Evolutionary conservation across 2,888 invertebrate genomes (phyloP), one percentile per base, ranked within the genome.

Genomic region (Drosophila neotestacea): DNA sequence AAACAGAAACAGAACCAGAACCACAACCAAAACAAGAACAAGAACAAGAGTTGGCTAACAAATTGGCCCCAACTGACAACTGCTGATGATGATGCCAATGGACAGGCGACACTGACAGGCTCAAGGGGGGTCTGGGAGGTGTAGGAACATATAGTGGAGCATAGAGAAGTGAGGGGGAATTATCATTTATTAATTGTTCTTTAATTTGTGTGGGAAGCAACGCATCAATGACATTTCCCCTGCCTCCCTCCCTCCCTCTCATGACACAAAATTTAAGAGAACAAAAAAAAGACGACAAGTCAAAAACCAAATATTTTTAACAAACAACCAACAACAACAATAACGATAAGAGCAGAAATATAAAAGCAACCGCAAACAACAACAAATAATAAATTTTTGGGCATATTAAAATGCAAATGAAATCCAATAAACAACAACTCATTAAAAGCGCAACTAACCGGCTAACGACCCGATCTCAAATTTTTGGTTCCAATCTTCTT

Each of bases 151-250:
- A 6, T 9, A 50, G 42, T 28, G 44, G 9, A 16, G 11, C 22
- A 16, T 4, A 16, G 39, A 1, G 30, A 2, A 0, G 47, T 32
- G 22, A 30, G 44, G 13, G 28, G n/a, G 9, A 73, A 75, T 78
- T 83, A 85, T 79, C 79, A 85, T 82, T 85, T 85, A 85, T 86
- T 84, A 85, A 82, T 85, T 85, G 83, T 85, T 70, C 70, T 76
- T 83, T 86, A 85, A 86, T 85, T 86, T 85, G 85, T 86, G 85
- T 85, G 85, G 85, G 86, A 85, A 85, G 85, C 85, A 74, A 70
- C 64, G 41, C 41, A 73, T 77, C 62, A 72, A 64, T 54, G 46
- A 7, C 47, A 41, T 61, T 58, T 51, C 30, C 22, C 36, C 46
- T 13, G 3, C n/a, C 30, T 28, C 41, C 11, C 52, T 4, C 10